Base-by-base conservation (phyloP, 2,888 invertebrate genomes). In the Drosophila niveifrons region DNA sequence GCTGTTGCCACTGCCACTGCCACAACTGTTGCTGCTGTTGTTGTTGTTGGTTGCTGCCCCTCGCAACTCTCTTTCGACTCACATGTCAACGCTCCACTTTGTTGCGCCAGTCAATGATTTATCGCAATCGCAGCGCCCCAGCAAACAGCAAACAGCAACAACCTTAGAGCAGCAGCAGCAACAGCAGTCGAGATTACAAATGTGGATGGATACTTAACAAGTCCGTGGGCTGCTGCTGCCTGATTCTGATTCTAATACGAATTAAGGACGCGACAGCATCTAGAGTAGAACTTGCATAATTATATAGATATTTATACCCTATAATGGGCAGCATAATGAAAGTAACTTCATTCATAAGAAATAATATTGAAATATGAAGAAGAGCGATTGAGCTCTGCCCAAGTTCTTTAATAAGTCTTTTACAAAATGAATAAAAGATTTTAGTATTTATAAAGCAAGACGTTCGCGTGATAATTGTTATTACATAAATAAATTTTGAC, bases 51-150 rank as follows among this genome's bases (percentile, higher is more conserved):
- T n/a, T 41, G 15, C 28, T 13, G 2, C 50, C 9, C 31, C 72
- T 58, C 50, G 1, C 53, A 46, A 52, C 78, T 44, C 78, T 44
- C 44, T 67, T 71, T 81, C 78, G 63, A 50, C 70, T 81, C 70
- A 59, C 76, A 73, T 80, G 82, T 82, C 80, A 80, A 75, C 80
- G 80, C 82, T 82, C 80, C 66, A 80, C 75, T 82, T 80, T 67
- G 78, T 41, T 65, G 72, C 67, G 70, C 72, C 62, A 77, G 70
- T 47, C 70, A 77, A 78, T 80, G 79, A 79, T 79, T 81, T 79
- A 79, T 79, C 81, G 63, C 78, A 77, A 72, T 68, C 67, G 50
- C 41, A 58, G 48, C 48, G 36, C n/a, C 36, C 36, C 36, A 36
- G 36, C 36, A 36, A 36, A 31, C 31, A 31, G 31, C 29, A 29